Evolutionary conservation across 2,113 vertebrate species (phyloP), one percentile per base, ranked within the genome.

Genomic region (Redunca redunca): DNA sequence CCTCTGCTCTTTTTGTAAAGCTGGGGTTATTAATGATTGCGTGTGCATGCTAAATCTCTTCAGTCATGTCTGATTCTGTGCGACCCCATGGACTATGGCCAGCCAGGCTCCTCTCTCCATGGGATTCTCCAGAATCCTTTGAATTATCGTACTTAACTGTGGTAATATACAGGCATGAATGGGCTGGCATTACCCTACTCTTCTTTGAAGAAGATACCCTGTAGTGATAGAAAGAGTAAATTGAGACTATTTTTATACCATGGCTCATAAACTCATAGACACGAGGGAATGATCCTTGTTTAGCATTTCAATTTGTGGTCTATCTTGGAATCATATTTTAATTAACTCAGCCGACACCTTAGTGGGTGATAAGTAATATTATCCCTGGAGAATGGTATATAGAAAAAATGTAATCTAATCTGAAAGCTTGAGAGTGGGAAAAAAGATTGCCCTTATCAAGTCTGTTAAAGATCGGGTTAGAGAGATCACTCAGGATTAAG

Each of bases 321-420:
- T 93, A 55, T 87, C 77, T 96, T 93, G 26, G 60, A 93, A 90
- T 97, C 90, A 57, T 95, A 96, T 97, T 92, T 97, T 96, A 98
- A 98, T 97, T 95, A 97, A 97, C 83, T 57, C 64, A 94, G 52
- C 33, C 50, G 88, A 40, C 43, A 97, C 40, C 80, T 95, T 92
- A 86, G 81, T 91, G 62, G 28, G 52, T 94, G 71, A 64, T 71
- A 97, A 90, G 53, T 86, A 90, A 53, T 96, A 88, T 80, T 96
- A 90, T 93, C 64, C 88, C 23, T 60, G 48, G 71, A 97, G 78
- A 94, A 93, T 7, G 92, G 26, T 58, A 50, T 82, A 55, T 46
- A 86, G 71, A 53, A 60, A 53, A 92, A 81, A 26, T 40, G 5
- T 84, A 40, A 48, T 78, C 28, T 91, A 84, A 97, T 60, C 30